Percentiles rank a stretch among this genome's conserved stretches.
These are phyloP conservation scores for Eilema caniola DNA, from an alignment of 2,888 invertebrate species.

Conservation along the genomic window DNA sequence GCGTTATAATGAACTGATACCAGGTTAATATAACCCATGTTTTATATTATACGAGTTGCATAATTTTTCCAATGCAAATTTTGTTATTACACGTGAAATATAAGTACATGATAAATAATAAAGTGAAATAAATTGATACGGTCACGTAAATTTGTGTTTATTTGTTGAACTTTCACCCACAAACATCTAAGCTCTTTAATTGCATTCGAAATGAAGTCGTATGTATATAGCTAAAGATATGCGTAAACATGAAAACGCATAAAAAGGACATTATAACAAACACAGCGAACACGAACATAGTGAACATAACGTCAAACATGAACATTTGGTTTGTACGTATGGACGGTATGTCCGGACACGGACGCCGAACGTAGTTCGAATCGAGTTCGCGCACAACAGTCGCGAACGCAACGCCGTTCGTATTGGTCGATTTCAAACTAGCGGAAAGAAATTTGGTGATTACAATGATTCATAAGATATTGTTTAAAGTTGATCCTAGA, in stretches of 20 bases:
- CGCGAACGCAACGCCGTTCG: too few relatives aligned
- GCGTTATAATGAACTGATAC: conserved; percentile 77
- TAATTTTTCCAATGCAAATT: conserved; percentile 65
- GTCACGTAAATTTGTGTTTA: conserved; percentile 56
- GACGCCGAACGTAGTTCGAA: too few relatives aligned
- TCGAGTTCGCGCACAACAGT: too few relatives aligned
- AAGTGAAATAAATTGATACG: conserved; percentile 72
- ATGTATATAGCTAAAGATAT: not conserved
- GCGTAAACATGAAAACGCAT: conserved; percentile 9
- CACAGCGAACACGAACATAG: too few relatives aligned
- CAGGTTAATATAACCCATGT: conserved; percentile 66
- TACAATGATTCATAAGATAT: too few relatives aligned
- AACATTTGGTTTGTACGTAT: too few relatives aligned
- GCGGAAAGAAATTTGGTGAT: too few relatives aligned
- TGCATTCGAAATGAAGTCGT: not conserved
- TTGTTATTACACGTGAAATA: conserved; percentile 69
- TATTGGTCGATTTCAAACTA: too few relatives aligned
- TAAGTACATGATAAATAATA: conserved; percentile 70
- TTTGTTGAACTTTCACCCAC: conserved; percentile 41
- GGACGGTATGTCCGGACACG: too few relatives aligned
- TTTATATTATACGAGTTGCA: conserved; percentile 64
- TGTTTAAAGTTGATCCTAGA: too few relatives aligned
- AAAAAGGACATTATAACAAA: not conserved
- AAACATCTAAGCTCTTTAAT: conserved; percentile 10
- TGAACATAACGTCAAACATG: too few relatives aligned